Percentiles rank a stretch among this genome's conserved stretches.
phyloP scores from a whole-genome alignment of 2,113 vertebrate genomes.

The Lampris incognitus region DNA sequence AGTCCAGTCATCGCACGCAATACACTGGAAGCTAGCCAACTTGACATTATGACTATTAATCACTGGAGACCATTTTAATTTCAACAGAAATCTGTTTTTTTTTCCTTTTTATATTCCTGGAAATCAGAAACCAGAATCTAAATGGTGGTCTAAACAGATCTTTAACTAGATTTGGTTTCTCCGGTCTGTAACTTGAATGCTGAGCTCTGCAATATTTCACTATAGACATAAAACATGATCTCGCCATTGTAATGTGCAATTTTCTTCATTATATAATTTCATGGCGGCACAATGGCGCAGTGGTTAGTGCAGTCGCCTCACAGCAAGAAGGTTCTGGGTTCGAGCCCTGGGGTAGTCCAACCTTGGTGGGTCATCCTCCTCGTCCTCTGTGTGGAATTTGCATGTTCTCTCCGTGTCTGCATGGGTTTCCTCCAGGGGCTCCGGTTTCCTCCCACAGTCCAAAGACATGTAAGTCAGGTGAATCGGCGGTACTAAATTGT shows the following conservation, averaged over 20 bases:
- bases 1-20: slow-evolving; percentile 8
- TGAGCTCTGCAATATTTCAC: background rate
- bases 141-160: slow-evolving; percentile 16
- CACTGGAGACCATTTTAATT: slow-evolving; percentile 26
- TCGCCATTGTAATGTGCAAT: slow-evolving; percentile 13
- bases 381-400: too few relatives aligned
- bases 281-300: background rate
- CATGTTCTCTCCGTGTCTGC: too few relatives aligned
- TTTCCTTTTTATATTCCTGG: slow-evolving; percentile 15
- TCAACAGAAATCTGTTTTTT: slow-evolving; percentile 24
- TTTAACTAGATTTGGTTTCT: slow-evolving; percentile 14
- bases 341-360: too few relatives aligned
- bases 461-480: too few relatives aligned
- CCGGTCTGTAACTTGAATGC: slow-evolving; percentile 15
- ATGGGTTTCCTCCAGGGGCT: too few relatives aligned
- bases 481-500: too few relatives aligned
- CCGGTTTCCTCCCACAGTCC: too few relatives aligned
- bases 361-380: too few relatives aligned
- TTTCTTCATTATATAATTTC: slow-evolving; percentile 5
- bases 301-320: too few relatives aligned
- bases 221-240: slow-evolving; percentile 15
- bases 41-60: slow-evolving; percentile 20
- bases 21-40: slow-evolving; percentile 20
- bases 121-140: slow-evolving; percentile 23
- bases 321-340: too few relatives aligned